phyloP scores from a whole-genome alignment of 2,888 invertebrate genomes.

The Orthosia incerta region DNA sequence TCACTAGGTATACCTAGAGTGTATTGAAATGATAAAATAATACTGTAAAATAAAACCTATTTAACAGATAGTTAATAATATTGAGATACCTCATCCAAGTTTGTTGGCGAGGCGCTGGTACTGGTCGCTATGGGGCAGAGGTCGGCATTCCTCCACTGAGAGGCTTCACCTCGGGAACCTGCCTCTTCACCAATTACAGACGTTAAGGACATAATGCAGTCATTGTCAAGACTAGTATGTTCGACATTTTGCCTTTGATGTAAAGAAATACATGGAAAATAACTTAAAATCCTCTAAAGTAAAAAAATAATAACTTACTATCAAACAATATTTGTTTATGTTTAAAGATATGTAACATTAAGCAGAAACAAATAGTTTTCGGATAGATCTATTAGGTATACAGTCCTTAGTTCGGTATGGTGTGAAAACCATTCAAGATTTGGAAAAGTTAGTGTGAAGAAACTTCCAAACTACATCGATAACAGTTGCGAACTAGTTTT shows the following conservation, averaged over 20 bases:
- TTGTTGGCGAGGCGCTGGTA: conserved; percentile 2
- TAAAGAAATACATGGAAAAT: conserved; percentile 5
- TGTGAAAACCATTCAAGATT: background rate
- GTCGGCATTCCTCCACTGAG: conserved; percentile 72
- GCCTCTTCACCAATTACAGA: conserved; percentile 50
- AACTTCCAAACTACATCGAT: background rate
- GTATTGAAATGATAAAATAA: background rate
- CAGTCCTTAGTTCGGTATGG: too few relatives aligned
- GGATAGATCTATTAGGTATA: too few relatives aligned
- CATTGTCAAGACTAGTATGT: conserved; percentile 28
- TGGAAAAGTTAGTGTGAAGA: background rate
- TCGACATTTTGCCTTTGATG: conserved; percentile 14
- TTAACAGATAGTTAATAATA: background rate
- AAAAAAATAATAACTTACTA: too few relatives aligned
- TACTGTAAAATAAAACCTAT: background rate
- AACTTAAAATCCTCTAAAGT: background rate
- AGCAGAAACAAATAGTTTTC: too few relatives aligned
- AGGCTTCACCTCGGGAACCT: conserved; percentile 46
- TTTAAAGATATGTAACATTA: too few relatives aligned
- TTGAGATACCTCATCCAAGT: conserved; percentile 44
- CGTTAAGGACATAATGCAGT: conserved; percentile 42
- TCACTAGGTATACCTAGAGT: background rate
- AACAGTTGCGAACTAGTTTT: background rate
- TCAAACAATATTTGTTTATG: too few relatives aligned
- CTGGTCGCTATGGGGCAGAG: conserved; percentile 69